Percentiles rank a stretch among this genome's conserved stretches.
Evolutionary conservation across 92 coral and sea anemone genomes (phyloP).

Genomic region (Pocillopora grandis): DNA sequence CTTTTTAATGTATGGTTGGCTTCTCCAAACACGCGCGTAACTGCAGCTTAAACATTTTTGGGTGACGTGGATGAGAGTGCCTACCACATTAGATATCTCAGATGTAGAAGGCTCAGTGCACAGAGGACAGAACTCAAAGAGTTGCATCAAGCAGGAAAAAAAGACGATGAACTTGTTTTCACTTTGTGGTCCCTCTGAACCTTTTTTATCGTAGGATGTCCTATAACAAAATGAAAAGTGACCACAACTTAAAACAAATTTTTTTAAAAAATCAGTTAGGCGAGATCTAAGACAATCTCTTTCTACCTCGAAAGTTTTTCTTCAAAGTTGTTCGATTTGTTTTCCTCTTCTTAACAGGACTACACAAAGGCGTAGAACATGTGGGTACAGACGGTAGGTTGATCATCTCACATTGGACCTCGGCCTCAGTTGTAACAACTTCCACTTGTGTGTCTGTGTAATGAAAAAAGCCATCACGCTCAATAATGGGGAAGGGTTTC

Average conservation of each 20-base stretch:
- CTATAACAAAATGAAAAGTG: neutral
- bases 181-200: neutral
- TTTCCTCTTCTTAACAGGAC: neutral
- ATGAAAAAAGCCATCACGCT: neutral
- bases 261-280: neutral
- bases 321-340: neutral
- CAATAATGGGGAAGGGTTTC: neutral
- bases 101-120: neutral
- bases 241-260: neutral
- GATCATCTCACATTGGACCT: neutral
- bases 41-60: neutral
- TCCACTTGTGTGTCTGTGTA: constrained; percentile 5
- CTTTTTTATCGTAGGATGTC: neutral
- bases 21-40: constrained; percentile 1
- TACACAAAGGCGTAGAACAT: neutral
- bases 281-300: neutral
- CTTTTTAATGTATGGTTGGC: constrained; percentile 29
- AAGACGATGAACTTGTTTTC: neutral
- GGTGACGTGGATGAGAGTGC: constrained; percentile 2
- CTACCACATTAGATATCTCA: neutral
- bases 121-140: neutral
- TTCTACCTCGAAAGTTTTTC: neutral
- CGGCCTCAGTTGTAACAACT: neutral
- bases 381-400: neutral
- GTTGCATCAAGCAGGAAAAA: neutral